Evolutionary conservation across 1,140 invertebrate genomes (phyloP).

Genomic region (Cylas formicarius): DNA sequence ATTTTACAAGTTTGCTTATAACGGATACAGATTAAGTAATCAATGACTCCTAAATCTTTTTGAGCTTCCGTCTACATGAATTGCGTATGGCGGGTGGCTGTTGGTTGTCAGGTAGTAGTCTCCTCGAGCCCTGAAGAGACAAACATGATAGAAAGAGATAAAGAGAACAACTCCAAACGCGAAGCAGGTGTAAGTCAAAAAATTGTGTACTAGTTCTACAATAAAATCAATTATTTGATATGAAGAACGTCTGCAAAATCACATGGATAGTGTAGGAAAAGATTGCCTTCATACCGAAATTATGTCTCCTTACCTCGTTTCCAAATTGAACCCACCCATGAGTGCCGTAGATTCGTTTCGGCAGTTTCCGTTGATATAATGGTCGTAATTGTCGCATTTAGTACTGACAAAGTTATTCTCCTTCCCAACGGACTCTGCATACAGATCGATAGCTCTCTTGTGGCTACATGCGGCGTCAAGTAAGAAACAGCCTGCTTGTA

Average conservation of each 20-base stretch:
- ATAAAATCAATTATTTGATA: slow-evolving; percentile 11
- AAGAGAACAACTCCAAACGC: too few species aligned
- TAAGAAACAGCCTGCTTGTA: slow-evolving; percentile 28
- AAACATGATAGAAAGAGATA: too few species aligned
- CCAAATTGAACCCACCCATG: slow-evolving; percentile 8
- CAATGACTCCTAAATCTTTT: too few species aligned
- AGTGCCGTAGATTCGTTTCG: slow-evolving; percentile 38
- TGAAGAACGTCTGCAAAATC: too few species aligned
- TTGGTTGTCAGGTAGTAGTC: slow-evolving; percentile 11
- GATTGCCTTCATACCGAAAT: too few species aligned
- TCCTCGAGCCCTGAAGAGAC: slow-evolving; percentile 13
- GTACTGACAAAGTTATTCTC: slow-evolving; percentile 41
- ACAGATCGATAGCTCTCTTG: not conserved
- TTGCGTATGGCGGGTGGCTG: slow-evolving; percentile 11
- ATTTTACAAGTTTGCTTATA: too few species aligned
- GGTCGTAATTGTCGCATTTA: slow-evolving; percentile 49
- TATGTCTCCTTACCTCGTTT: too few species aligned
- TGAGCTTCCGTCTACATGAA: too few species aligned
- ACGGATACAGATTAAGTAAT: too few species aligned
- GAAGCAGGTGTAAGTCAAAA: slow-evolving; percentile 10
- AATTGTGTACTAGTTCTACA: slow-evolving; percentile 17
- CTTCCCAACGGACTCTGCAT: not conserved
- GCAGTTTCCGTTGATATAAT: slow-evolving; percentile 48
- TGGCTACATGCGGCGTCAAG: not conserved
- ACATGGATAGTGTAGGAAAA: too few species aligned